Percentiles rank a stretch among this genome's conserved stretches.
phyloP scores from a whole-genome alignment of 1,140 invertebrate species.

The Drosophila kurseongensis region DNA sequence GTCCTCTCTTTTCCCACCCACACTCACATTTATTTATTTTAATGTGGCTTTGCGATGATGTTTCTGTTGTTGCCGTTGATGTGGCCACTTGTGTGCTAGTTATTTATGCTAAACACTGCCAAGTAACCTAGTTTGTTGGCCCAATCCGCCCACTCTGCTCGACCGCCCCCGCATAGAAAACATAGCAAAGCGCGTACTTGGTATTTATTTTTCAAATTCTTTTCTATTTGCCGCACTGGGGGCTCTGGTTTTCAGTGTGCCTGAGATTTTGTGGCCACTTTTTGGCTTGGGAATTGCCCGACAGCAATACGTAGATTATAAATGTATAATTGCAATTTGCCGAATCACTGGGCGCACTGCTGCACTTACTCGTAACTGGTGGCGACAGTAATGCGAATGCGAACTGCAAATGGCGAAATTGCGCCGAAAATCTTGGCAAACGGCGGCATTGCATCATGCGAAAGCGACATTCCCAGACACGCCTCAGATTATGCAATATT shows the following conservation, averaged over 20 bases:
- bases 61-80: slow-evolving; percentile 28
- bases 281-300: slow-evolving; percentile 39
- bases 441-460: slow-evolving; percentile 69
- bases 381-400: slow-evolving; percentile 50
- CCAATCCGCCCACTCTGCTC: slow-evolving; percentile 3
- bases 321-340: slow-evolving; percentile 58
- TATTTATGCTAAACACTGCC: slow-evolving; percentile 77
- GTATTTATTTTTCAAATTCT: slow-evolving; percentile 54
- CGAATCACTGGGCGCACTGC: slow-evolving; percentile 48
- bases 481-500: slow-evolving; percentile 76
- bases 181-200: slow-evolving; percentile 71
- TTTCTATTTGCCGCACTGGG: slow-evolving; percentile 14
- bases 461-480: slow-evolving; percentile 77
- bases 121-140: slow-evolving; percentile 72
- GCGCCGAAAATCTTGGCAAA: slow-evolving; percentile 69
- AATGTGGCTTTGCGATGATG: slow-evolving; percentile 47
- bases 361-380: slow-evolving; percentile 53
- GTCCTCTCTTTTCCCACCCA: not conserved
- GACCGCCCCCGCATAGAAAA: slow-evolving; percentile 43
- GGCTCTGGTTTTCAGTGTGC: not conserved
- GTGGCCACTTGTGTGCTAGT: slow-evolving; percentile 60
- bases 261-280: slow-evolving; percentile 26
- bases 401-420: slow-evolving; percentile 19
- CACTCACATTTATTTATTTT: slow-evolving; percentile 57
- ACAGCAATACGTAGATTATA: slow-evolving; percentile 41